These are phyloP conservation scores for Indicator indicator DNA, from an alignment of 2,113 vertebrate genomes.

Conservation along the genomic window DNA sequence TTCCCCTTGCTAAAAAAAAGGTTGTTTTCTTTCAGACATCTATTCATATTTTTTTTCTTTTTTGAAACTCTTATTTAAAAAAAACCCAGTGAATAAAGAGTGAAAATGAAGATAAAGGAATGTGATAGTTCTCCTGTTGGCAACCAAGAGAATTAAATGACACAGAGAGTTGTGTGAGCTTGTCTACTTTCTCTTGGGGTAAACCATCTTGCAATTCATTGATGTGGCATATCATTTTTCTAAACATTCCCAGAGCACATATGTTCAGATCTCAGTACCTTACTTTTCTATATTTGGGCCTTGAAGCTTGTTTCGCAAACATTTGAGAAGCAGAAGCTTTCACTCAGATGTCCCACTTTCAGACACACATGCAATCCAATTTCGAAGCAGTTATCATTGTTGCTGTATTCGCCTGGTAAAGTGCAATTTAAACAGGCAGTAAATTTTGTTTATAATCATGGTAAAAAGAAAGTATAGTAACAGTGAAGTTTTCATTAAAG, in stretches of 20 bases:
- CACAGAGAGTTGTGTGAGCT: background rate
- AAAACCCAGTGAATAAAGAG: background rate
- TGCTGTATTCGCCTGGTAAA: background rate
- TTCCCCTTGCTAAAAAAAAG: background rate
- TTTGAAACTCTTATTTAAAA: background rate
- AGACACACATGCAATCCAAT: background rate
- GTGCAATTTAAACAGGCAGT: background rate
- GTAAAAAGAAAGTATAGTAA: background rate
- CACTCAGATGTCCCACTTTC: background rate
- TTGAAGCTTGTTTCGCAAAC: constrained; percentile 41
- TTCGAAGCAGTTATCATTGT: background rate
- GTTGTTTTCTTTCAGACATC: background rate
- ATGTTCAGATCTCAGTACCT: constrained; percentile 24
- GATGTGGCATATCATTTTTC: constrained; percentile 11
- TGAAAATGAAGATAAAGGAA: constrained; percentile 4
- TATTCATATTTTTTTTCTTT: background rate
- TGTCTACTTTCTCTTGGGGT: background rate
- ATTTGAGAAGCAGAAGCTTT: constrained; percentile 4
- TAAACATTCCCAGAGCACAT: constrained; percentile 19
- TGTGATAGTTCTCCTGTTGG: background rate
- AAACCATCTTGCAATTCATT: constrained; percentile 23
- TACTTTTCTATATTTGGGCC: constrained; percentile 5
- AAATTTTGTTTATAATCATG: background rate
- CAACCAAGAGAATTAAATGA: constrained; percentile 37
- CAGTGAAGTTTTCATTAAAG: background rate